phyloP scores from a whole-genome alignment of 2,888 invertebrate species.

The Tortricodes alternella region DNA sequence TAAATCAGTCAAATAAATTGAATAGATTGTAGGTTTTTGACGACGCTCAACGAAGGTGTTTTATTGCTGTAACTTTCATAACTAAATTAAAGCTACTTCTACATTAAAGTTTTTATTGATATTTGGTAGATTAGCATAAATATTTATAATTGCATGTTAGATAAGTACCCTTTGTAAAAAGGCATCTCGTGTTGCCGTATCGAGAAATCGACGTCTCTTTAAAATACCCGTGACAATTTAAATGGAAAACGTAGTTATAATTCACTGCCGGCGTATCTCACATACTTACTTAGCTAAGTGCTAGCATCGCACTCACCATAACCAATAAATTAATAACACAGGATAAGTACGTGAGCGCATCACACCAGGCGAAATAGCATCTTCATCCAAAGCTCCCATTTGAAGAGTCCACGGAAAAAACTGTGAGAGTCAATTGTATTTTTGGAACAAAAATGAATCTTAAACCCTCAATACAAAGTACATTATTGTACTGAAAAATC shows the following conservation, averaged over 20 bases:
- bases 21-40: conserved; percentile 10
- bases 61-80: not conserved
- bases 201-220: too few relatives aligned
- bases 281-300: not conserved
- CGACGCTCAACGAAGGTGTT: conserved; percentile 10
- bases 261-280: not conserved
- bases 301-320: not conserved
- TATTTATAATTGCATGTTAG: too few relatives aligned
- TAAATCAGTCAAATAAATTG: conserved; percentile 17
- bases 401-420: too few relatives aligned
- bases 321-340: not conserved
- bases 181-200: too few relatives aligned
- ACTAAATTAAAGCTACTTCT: not conserved
- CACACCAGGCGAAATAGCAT: conserved; percentile 19
- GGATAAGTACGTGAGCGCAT: not conserved
- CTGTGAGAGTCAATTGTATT: too few relatives aligned
- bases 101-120: too few relatives aligned
- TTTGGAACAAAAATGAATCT: too few relatives aligned
- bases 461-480: too few relatives aligned
- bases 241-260: not conserved
- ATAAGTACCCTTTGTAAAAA: too few relatives aligned
- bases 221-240: not conserved
- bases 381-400: too few relatives aligned
- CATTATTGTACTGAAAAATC: too few relatives aligned
- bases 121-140: too few relatives aligned